Percentiles rank a stretch among this genome's conserved stretches.
Evolutionary conservation across 2,888 invertebrate species (phyloP).

Genomic region (Stictocephala bisonia): DNA sequence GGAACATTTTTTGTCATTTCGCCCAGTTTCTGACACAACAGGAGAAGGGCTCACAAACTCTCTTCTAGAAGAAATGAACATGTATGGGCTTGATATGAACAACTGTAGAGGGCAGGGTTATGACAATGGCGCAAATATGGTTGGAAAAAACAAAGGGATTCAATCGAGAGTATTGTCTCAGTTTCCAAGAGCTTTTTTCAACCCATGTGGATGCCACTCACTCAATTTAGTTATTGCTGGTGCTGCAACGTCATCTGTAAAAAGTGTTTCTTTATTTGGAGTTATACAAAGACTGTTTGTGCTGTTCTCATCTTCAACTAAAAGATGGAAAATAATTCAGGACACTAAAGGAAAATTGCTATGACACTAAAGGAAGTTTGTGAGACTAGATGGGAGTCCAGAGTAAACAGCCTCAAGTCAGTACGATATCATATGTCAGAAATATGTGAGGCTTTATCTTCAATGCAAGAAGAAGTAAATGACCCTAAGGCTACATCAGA

Average conservation of each 20-base stretch:
- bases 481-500: too few species aligned
- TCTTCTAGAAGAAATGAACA: constrained; percentile 21
- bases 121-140: constrained; percentile 54
- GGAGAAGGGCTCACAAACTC: constrained; percentile 50
- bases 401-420: constrained; percentile 47
- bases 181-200: constrained; percentile 49
- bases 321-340: constrained; percentile 47
- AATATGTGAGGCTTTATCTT: too few species aligned
- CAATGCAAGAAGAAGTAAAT: too few species aligned
- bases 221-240: constrained; percentile 47
- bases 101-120: constrained; percentile 53
- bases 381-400: constrained; percentile 53
- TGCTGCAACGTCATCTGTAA: constrained; percentile 52
- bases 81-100: constrained; percentile 47
- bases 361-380: constrained; percentile 53
- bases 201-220: constrained; percentile 50
- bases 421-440: too few species aligned
- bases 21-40: constrained; percentile 43
- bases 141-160: constrained; percentile 52
- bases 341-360: constrained; percentile 47
- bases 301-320: constrained; percentile 46
- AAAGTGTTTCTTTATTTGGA: constrained; percentile 51
- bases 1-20: constrained; percentile 63
- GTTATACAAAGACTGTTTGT: constrained; percentile 49
- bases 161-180: constrained; percentile 48